Conservation (phyloP, 2,888 invertebrate genomes). For the Pristionchus japonicus region DNA sequence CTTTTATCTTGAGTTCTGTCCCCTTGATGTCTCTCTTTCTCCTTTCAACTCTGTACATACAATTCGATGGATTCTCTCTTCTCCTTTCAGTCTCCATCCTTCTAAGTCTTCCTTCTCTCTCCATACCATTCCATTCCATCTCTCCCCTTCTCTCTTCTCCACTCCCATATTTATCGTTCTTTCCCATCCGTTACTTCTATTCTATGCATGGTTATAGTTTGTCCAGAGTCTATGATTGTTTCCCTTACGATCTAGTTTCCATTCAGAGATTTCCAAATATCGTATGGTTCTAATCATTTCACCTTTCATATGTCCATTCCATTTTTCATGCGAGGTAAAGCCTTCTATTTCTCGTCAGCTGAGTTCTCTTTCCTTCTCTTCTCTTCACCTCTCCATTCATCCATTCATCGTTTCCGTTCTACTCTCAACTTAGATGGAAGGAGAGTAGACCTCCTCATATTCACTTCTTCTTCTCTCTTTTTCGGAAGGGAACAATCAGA, state of each 20-base stretch:
- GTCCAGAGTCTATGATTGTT: background rate
- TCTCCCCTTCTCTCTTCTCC: background rate
- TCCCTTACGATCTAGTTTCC: background rate
- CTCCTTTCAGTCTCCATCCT: background rate
- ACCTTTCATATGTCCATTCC: background rate
- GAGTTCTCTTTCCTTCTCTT: constrained; percentile 21
- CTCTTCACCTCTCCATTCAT: constrained; percentile 32
- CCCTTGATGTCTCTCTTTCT: background rate
- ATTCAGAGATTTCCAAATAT: background rate
- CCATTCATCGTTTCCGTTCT: constrained; percentile 19
- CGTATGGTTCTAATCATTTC: constrained; percentile 14
- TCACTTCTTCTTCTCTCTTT: constrained; percentile 3
- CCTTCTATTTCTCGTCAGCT: background rate
- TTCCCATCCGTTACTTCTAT: background rate
- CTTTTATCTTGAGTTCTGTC: background rate
- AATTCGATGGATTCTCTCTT: background rate
- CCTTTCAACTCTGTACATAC: constrained; percentile 12
- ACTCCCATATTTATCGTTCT: constrained; percentile 26
- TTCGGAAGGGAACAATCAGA: constrained; percentile 5
- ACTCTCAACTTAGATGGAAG: background rate
- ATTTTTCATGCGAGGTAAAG: constrained; percentile 21
- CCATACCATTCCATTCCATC: background rate
- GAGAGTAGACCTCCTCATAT: background rate
- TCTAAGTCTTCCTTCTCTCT: background rate
- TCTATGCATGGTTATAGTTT: background rate